Conservation (phyloP, 2,888 invertebrate species). For the Altica lythri region DNA sequence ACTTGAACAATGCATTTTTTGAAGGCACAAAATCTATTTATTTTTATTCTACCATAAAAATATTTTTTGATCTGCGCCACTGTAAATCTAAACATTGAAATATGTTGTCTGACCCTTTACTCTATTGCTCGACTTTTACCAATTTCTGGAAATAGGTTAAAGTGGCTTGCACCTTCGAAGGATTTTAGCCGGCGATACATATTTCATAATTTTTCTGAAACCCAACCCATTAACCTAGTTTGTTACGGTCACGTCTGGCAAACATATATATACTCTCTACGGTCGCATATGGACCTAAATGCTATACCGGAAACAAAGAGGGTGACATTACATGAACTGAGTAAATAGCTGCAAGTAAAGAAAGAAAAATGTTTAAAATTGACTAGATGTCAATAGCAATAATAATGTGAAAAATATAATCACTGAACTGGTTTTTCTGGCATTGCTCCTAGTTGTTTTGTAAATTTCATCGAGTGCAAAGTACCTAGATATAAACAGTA, state of each 20-base stretch:
- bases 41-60: too few relatives aligned
- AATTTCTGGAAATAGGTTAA: conserved; percentile 21
- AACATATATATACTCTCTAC: conserved; percentile 35
- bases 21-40: too few relatives aligned
- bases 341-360: too few relatives aligned
- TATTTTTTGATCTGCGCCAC: conserved; percentile 10
- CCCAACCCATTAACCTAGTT: conserved; percentile 38
- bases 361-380: too few relatives aligned
- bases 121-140: conserved; percentile 24
- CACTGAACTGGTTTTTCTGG: too few relatives aligned
- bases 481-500: too few relatives aligned
- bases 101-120: conserved; percentile 21
- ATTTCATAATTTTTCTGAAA: conserved; percentile 35
- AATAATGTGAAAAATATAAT: too few relatives aligned
- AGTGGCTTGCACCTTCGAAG: conserved; percentile 29
- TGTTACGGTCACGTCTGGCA: conserved; percentile 41
- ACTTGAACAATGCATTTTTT: too few relatives aligned
- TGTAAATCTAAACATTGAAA: conserved; percentile 14
- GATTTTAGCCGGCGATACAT: conserved; percentile 28
- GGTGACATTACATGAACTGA: too few relatives aligned
- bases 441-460: too few relatives aligned
- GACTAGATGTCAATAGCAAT: too few relatives aligned
- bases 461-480: too few relatives aligned
- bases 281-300: conserved; percentile 38
- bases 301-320: conserved; percentile 31